Conservation (phyloP, 2,888 invertebrate species). For the Pimpla rufipes region DNA sequence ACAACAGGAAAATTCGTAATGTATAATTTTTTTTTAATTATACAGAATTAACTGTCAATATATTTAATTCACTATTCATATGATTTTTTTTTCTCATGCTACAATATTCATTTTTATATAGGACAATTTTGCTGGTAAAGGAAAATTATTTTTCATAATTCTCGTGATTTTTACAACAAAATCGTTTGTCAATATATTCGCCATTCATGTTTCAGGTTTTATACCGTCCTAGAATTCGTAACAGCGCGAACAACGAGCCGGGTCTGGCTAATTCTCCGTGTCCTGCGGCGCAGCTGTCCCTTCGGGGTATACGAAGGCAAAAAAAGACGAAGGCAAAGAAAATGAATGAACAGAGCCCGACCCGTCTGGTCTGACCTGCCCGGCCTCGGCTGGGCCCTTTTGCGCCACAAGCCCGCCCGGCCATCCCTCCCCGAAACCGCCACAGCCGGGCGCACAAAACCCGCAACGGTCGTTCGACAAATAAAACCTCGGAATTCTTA, state of each 20-base stretch:
- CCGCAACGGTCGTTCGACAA: background rate
- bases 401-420: conserved; percentile 25
- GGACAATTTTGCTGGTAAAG: too few relatives aligned
- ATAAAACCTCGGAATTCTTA: background rate
- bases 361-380: conserved; percentile 57
- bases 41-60: too few relatives aligned
- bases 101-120: too few relatives aligned
- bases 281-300: conserved; percentile 69
- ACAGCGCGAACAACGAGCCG: conserved; percentile 12
- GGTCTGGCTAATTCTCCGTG: conserved; percentile 62
- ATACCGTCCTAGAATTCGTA: background rate
- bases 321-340: conserved; percentile 48
- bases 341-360: conserved; percentile 60
- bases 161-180: too few relatives aligned
- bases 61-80: too few relatives aligned
- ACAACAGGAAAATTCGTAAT: too few relatives aligned
- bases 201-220: background rate
- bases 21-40: too few relatives aligned
- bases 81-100: too few relatives aligned
- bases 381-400: conserved; percentile 31
- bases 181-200: background rate
- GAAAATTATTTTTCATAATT: too few relatives aligned
- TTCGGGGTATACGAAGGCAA: conserved; percentile 56
- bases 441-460: background rate
- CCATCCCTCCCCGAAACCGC: conserved; percentile 6